Evolutionary conservation across 2,797 vertebrate genomes (phyloP), one percentile per base, ranked within the genome.

Genomic region (Ambastaia sidthimunki): DNA sequence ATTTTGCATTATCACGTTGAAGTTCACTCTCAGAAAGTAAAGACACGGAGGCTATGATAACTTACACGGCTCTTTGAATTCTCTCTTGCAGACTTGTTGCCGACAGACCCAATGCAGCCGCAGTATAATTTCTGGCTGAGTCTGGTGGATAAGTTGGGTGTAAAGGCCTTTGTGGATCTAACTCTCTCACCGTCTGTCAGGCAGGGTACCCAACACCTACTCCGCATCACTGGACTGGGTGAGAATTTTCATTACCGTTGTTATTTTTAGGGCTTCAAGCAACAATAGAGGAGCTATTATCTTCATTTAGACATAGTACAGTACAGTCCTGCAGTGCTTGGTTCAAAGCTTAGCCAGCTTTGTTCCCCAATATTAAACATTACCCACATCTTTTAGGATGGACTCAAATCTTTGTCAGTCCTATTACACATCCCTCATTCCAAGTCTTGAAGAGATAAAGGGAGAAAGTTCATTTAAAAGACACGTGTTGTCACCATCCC

Each of bases 81-180:
- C 23, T 84, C 21, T 82, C 19, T 86, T 82, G 19, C 63, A 98
- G 96, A 97, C 69, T 55, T 90, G 0, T 76, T 96, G 57, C 95
- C 96, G 0, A 92, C 95, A 0, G 96, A 98, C 87, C 96, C 96
- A 0, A 90, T 98, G 18, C 95, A 97, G 92, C 94, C 95, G 1
- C 96, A 97, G 89, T 97, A 97, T 15, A 96, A 95, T 87, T 97
- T 95, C 67, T 98, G 96, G 96, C 87, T 97, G 82, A 97, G 96
- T 85, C 90, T 98, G 13, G 95, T 98, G 34, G 96, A 98, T 89
- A 96, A 95, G 77, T 92, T 97, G 7, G 96, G 92, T 10, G 95
- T 98, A 62, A 98, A 98, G 86, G 96, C 96, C 34, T 98, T 98
- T 3, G 96, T 98, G 28, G 96, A 97, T 84, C 89, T 98, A 67